Evolutionary conservation across 30 jellyfish, hydroid and myxozoan species (phyloP).

Genomic region (Catostylus mosaicus): DNA sequence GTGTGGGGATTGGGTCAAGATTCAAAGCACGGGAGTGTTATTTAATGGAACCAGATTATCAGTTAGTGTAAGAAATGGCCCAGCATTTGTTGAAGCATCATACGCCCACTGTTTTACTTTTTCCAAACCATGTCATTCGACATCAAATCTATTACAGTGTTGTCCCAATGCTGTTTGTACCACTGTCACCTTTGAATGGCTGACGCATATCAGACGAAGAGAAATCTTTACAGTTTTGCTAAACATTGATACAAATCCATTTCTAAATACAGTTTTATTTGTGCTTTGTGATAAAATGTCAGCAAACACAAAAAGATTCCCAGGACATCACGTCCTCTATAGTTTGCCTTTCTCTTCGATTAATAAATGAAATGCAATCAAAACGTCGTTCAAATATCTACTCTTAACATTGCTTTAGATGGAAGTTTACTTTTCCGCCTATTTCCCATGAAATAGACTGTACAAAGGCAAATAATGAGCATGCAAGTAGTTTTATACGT

Average conservation of each 20-base stretch:
- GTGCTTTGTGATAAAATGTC: not conserved
- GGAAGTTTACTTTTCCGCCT: not conserved
- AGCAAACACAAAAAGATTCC: constrained; percentile 36
- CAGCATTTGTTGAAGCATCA: too few relatives aligned
- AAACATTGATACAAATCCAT: constrained; percentile 24
- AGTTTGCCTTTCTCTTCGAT: constrained; percentile 29
- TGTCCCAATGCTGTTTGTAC: not conserved
- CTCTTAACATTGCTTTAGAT: not conserved
- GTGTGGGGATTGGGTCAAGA: too few relatives aligned
- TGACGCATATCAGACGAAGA: not conserved
- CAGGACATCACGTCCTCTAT: constrained; percentile 46
- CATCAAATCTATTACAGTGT: not conserved
- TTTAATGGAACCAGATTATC: too few relatives aligned
- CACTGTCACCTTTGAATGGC: not conserved
- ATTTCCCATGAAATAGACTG: constrained; percentile 19
- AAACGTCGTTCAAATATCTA: constrained; percentile 43
- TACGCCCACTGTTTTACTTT: too few relatives aligned
- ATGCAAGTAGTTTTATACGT: too few relatives aligned
- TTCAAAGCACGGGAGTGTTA: too few relatives aligned
- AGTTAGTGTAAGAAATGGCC: too few relatives aligned
- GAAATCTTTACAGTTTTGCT: not conserved
- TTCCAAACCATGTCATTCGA: too few relatives aligned
- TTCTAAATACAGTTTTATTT: constrained; percentile 8
- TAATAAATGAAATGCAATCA: constrained; percentile 14
- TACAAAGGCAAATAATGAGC: not conserved